These are phyloP conservation scores for Caenorhabditis sp. DNA, from an alignment of 2,888 invertebrate species.

Conservation along the genomic window DNA sequence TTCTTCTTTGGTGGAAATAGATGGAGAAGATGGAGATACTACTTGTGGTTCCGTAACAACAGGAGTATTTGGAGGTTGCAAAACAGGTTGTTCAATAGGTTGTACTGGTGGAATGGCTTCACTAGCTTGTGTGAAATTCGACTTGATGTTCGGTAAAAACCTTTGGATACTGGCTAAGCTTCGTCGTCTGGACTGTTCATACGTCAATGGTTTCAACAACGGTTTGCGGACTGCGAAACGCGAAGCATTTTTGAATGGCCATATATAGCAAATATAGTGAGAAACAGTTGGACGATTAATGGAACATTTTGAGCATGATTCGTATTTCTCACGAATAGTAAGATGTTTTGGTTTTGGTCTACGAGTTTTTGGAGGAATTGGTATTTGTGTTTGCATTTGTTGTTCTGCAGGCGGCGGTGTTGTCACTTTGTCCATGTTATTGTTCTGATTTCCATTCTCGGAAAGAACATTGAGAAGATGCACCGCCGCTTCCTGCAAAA, in stretches of 20 bases:
- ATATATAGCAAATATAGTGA: not conserved
- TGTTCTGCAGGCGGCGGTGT: constrained; percentile 29
- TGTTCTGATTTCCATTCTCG: constrained; percentile 15
- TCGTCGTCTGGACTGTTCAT: not conserved
- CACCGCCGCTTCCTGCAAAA: constrained; percentile 22
- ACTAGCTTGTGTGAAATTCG: not conserved
- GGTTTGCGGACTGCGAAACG: not conserved
- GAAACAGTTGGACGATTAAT: not conserved
- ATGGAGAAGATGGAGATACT: too few relatives aligned
- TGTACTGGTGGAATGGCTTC: not conserved
- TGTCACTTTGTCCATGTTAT: constrained; percentile 1
- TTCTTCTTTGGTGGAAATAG: not conserved
- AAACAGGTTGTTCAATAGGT: not conserved
- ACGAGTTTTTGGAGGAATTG: constrained; percentile 17
- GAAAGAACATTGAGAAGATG: constrained; percentile 18
- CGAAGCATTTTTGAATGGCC: not conserved
- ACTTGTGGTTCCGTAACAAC: too few relatives aligned
- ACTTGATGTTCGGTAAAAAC: constrained; percentile 5
- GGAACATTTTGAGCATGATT: not conserved
- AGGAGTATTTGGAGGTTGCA: too few relatives aligned
- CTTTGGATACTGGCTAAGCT: constrained; percentile 26
- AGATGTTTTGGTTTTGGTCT: constrained; percentile 8
- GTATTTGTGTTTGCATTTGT: constrained; percentile 31
- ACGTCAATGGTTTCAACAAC: too few relatives aligned
- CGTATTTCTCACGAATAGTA: not conserved